Evolutionary conservation across 92 coral and sea anemone species (phyloP), one percentile per base, ranked within the genome.

Genomic region (Scolanthus callimorphus): DNA sequence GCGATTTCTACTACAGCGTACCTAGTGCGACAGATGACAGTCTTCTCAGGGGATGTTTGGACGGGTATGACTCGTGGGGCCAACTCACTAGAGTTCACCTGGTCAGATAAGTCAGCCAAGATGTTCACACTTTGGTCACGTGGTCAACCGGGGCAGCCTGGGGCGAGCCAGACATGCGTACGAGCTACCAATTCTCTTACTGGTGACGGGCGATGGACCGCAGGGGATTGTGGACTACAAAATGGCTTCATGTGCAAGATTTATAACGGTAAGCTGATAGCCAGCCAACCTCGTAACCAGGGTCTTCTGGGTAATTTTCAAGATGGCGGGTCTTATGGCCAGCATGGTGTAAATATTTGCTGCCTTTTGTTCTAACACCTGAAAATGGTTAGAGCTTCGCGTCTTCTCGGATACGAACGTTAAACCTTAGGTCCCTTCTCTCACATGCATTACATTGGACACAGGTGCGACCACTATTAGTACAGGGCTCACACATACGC

Each of bases 191-290:
- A 74, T 27, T 61, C 82, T 11, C 29, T 62, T 24, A 64, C 69
- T 20, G 51, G 62, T 9, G 65, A 80, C 55, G 98, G 96, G 20
- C 77, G 88, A 37, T 92, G 98, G 98, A 58, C 64, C 51, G 98
- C 84, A 25, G 77, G 59, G 0, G 74, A 73, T 25, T 92, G 98
- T 34, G 57, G 86, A 24, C 69, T 43, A 19, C 65, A 63, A 22
- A 82, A 92, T 31, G 78, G 80, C 39, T 92, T 80, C 50, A 47
- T 84, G 62, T 88, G 98, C 80, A 82, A 86, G 52, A 88, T 92
- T 39, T 59, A 80, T 60, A 53, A 77, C 75, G 98, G 97, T 91
- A 65, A 2, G 48, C 3, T 34, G 6, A 6, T 34, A 34, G n/a
- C n/a, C n/a, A n/a, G n/a, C n/a, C n/a, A n/a, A n/a, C n/a, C n/a